Evolutionary conservation across 2,888 invertebrate species (phyloP), one percentile per base, ranked within the genome.

Genomic region (Leptogaster cylindrica): DNA sequence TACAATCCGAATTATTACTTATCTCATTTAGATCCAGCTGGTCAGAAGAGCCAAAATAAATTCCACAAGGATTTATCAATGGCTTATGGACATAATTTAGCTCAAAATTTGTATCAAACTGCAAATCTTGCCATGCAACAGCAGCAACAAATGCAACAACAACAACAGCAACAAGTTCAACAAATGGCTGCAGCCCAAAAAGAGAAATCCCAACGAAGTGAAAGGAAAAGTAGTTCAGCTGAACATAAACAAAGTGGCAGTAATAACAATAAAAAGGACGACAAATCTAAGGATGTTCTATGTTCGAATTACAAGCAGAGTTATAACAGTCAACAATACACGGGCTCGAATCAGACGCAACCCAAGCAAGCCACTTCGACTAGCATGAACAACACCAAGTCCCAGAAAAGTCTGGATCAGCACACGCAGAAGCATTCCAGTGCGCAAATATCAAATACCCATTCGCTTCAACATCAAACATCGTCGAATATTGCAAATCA

Each of bases 11-110:
- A 85, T 0, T 87, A 87, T 72, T 86, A 87, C 73, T 76, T 86
- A 1, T 83, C 86, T 1, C 85, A 85, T 71, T 77, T 86, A 58
- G 87, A 87, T 68, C 73, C 81, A 0, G 74, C 78, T 2, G 83
- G 83, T 75, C 86, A 86, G 70, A 87, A 87, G 71, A 85, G 84
- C 0, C 86, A 87, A 6, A 87, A 86, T 69, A 84, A 84, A 71
- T 79, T 86, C 66, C 85, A 85, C 67, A 82, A 85, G 58, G 81
- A 81, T 39, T 73, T 81, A 16, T 76, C 77, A 3, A 81, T 81
- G 80, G 80, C 78, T 2, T 80, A 80, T 48, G 77, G 76, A 10
- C 77, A 80, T 41, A 79, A 78, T 70, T 78, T 81, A 8, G 77
- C 80, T 0, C 79, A 80, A 68, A 80, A 80, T 72, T 74, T 78